Evolutionary conservation across 2,888 invertebrate genomes (phyloP).

Genomic region (Mylabris sibirica): DNA sequence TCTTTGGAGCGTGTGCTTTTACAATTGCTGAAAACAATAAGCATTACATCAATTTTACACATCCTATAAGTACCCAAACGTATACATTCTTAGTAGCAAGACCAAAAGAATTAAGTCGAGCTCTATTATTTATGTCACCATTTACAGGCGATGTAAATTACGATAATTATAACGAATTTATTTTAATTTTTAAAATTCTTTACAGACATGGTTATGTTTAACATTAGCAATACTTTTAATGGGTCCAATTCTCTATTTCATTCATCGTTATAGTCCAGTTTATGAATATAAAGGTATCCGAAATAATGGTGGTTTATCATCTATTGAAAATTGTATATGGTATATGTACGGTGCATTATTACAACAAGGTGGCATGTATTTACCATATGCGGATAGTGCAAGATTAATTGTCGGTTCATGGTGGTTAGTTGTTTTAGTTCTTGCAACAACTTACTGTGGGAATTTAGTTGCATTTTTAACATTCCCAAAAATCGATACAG

Average conservation of each 20-base stretch:
- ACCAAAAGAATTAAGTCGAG: conserved; percentile 82
- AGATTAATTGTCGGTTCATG: conserved; percentile 86
- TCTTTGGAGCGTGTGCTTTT: conserved; percentile 69
- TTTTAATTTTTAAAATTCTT: conserved; percentile 31
- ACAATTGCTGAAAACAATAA: conserved; percentile 65
- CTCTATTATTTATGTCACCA: conserved; percentile 83
- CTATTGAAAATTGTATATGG: conserved; percentile 80
- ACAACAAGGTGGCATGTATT: conserved; percentile 91
- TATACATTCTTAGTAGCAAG: conserved; percentile 82
- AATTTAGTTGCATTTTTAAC: conserved; percentile 92
- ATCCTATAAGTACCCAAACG: conserved; percentile 78
- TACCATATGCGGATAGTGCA: conserved; percentile 86
- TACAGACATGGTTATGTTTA: conserved; percentile 84
- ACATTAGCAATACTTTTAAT: conserved; percentile 76
- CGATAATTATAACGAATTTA: not conserved
- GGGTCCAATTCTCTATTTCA: conserved; percentile 77
- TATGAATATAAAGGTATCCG: conserved; percentile 69
- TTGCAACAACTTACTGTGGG: conserved; percentile 91
- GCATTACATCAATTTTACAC: conserved; percentile 76
- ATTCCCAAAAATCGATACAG: conserved; percentile 82
- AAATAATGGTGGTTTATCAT: conserved; percentile 67
- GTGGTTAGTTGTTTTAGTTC: conserved; percentile 90
- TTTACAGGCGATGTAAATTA: conserved; percentile 73
- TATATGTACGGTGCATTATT: conserved; percentile 90
- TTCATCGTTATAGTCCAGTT: conserved; percentile 78